Conservation (phyloP, 2,888 invertebrate genomes). For the Xestia rhomboidea region DNA sequence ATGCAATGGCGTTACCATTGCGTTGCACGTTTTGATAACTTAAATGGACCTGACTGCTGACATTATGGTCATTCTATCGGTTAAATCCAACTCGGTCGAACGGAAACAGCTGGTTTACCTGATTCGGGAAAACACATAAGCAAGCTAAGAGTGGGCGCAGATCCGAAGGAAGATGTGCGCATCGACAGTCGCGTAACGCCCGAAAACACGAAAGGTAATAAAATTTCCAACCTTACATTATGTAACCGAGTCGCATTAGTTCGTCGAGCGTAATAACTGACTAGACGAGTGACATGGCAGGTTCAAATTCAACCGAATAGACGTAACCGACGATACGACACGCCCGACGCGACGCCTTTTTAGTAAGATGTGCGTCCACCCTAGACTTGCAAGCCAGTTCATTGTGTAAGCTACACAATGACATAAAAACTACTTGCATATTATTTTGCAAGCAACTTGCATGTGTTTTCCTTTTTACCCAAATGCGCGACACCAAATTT, state of each 20-base stretch:
- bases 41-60: not conserved
- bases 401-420: not conserved
- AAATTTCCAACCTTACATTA: not conserved
- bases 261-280: not conserved
- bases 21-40: no score
- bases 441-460: not conserved
- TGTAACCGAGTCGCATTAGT: no score
- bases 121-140: not conserved
- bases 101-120: not conserved
- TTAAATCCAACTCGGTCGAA: not conserved
- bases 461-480: not conserved
- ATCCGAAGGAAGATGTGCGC: not conserved
- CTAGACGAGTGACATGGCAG: not conserved
- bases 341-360: not conserved
- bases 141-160: not conserved
- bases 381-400: no score
- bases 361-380: not conserved
- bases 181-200: not conserved
- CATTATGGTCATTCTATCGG: not conserved
- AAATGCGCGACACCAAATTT: not conserved
- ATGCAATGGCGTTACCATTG: no score
- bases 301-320: not conserved
- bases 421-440: not conserved
- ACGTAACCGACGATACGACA: not conserved
- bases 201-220: not conserved